Conservation (phyloP, 1,140 invertebrate genomes). For the Telenomus remus region DNA sequence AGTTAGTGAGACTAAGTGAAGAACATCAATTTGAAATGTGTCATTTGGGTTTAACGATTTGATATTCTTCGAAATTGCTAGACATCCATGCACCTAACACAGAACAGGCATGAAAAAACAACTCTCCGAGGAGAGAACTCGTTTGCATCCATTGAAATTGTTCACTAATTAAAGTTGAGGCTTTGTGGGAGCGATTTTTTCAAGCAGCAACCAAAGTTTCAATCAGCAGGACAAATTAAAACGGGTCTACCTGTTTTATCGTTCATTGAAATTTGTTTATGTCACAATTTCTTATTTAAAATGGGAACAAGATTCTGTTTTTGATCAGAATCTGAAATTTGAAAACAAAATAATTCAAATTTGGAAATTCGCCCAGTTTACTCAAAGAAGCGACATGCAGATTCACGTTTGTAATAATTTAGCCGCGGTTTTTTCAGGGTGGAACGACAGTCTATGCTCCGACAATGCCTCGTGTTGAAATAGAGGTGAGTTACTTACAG, state of each 20-base stretch:
- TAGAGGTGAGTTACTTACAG: constrained; percentile 78
- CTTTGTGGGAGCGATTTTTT: constrained; percentile 50
- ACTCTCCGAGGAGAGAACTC: too few species aligned
- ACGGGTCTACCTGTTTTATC: neutral
- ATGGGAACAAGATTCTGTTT: too few species aligned
- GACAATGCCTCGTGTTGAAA: constrained; percentile 44
- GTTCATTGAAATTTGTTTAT: constrained; percentile 10
- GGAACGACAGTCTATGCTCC: constrained; percentile 29
- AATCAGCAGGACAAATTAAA: constrained; percentile 7
- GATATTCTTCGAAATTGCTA: constrained; percentile 5
- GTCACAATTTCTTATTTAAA: neutral
- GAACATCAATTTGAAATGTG: too few species aligned
- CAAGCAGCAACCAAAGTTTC: neutral
- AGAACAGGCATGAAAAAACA: neutral
- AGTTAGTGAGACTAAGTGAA: too few species aligned
- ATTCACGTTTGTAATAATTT: constrained; percentile 9
- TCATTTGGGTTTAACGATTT: too few species aligned
- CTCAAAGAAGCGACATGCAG: constrained; percentile 32
- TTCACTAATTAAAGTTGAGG: constrained; percentile 25
- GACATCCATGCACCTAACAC: constrained; percentile 1
- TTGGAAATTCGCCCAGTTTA: neutral
- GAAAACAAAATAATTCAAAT: too few species aligned
- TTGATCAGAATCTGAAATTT: too few species aligned
- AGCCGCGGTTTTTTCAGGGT: constrained; percentile 15
- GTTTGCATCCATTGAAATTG: too few species aligned